Evolutionary conservation across 1,140 invertebrate species (phyloP).

Genomic region (Nylanderia fulva): DNA sequence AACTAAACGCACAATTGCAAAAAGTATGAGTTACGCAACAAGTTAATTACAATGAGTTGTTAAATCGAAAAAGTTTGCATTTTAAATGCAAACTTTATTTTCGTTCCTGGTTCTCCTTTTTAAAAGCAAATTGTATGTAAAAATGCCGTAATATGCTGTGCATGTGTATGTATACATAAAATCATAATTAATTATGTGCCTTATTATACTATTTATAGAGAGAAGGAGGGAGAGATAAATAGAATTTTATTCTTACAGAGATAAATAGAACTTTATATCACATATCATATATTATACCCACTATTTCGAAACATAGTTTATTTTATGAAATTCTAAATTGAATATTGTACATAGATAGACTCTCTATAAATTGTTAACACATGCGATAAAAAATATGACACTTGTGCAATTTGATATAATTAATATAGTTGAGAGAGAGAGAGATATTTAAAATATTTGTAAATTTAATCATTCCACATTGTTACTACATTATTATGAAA

Average conservation of each 20-base stretch:
- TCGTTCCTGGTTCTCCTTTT: not conserved
- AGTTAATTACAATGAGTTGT: not conserved
- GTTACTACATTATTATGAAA: not conserved
- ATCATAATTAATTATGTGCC: too few species aligned
- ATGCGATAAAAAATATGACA: not conserved
- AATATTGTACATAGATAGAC: too few species aligned
- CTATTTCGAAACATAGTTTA: too few species aligned
- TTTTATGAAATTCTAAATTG: too few species aligned
- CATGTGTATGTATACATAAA: too few species aligned
- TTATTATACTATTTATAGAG: too few species aligned
- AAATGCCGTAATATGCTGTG: not conserved
- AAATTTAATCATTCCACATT: not conserved
- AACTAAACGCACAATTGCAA: not conserved
- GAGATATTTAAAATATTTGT: not conserved
- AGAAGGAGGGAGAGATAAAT: too few species aligned
- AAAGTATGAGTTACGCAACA: not conserved
- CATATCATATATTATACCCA: too few species aligned
- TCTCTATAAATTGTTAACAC: too few species aligned
- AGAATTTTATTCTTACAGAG: too few species aligned
- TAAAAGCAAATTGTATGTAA: constrained; percentile 9
- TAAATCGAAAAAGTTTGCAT: not conserved
- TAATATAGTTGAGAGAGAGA: too few species aligned
- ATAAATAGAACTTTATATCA: too few species aligned
- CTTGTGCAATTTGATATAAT: not conserved
- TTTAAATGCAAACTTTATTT: not conserved